Evolutionary conservation across 2,113 vertebrate species (phyloP).

Genomic region (Thryonomys swinderianus): DNA sequence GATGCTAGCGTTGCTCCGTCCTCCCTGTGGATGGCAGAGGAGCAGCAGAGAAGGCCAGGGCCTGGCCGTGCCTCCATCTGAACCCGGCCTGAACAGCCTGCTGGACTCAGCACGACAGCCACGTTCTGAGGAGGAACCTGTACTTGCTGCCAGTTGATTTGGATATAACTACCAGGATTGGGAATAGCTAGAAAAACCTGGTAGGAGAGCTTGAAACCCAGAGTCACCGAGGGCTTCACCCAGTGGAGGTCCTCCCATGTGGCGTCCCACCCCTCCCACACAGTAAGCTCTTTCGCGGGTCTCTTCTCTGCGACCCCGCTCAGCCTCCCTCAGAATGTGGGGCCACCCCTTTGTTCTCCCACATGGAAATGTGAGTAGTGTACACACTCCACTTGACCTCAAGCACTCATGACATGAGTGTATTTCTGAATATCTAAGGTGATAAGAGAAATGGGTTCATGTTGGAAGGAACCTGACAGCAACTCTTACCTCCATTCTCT

Average conservation of each 20-base stretch:
- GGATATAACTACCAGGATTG: not conserved
- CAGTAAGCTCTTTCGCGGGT: not conserved
- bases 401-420: not conserved
- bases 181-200: not conserved
- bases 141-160: not conserved
- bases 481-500: not conserved
- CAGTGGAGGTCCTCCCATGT: not conserved
- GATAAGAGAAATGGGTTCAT: not conserved
- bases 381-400: not conserved
- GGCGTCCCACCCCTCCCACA: not conserved
- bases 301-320: not conserved
- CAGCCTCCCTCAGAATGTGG: not conserved
- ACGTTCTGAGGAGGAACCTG: not conserved
- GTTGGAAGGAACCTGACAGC: not conserved
- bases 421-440: conserved; percentile 19
- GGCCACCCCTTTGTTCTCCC: not conserved
- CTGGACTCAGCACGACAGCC: not conserved
- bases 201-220: not conserved
- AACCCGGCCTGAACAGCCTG: not conserved
- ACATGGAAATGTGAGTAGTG: not conserved
- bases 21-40: not conserved
- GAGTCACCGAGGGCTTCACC: not conserved
- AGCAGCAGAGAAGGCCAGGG: not conserved
- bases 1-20: not conserved
- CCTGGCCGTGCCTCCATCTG: not conserved